Conservation (phyloP, 2,888 invertebrate species). For the Lycocerus yunnanus region DNA sequence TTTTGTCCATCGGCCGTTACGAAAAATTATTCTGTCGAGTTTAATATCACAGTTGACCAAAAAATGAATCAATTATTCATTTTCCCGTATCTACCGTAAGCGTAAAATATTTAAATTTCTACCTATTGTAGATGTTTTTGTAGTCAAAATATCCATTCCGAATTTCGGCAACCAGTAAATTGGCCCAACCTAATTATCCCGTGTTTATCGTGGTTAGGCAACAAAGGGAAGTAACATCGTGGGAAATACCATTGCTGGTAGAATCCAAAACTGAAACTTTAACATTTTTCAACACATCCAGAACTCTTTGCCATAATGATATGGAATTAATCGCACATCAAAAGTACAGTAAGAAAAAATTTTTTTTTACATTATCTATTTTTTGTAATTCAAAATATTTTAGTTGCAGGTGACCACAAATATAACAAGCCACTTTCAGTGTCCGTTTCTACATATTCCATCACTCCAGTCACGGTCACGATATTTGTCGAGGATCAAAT, state of each 20-base stretch:
- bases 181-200: conserved; percentile 5
- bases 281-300: conserved; percentile 59
- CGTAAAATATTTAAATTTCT: neutral
- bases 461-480: conserved; percentile 59
- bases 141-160: conserved; percentile 12
- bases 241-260: conserved; percentile 40
- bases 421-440: conserved; percentile 47
- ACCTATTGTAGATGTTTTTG: neutral
- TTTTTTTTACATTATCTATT: neutral
- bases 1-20: neutral
- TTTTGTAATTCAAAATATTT: neutral
- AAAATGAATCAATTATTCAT: neutral
- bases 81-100: neutral
- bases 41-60: neutral
- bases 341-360: neutral
- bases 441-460: conserved; percentile 69
- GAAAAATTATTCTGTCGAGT: neutral
- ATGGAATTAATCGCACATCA: conserved; percentile 51
- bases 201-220: conserved; percentile 67
- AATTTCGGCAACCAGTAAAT: conserved; percentile 6
- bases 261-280: conserved; percentile 40
- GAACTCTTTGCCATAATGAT: conserved; percentile 66
- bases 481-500: conserved; percentile 60
- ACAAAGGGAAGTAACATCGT: conserved; percentile 58
- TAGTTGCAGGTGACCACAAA: neutral